phyloP scores from a whole-genome alignment of 2,113 vertebrate genomes.

The Semicossyphus pulcher region DNA sequence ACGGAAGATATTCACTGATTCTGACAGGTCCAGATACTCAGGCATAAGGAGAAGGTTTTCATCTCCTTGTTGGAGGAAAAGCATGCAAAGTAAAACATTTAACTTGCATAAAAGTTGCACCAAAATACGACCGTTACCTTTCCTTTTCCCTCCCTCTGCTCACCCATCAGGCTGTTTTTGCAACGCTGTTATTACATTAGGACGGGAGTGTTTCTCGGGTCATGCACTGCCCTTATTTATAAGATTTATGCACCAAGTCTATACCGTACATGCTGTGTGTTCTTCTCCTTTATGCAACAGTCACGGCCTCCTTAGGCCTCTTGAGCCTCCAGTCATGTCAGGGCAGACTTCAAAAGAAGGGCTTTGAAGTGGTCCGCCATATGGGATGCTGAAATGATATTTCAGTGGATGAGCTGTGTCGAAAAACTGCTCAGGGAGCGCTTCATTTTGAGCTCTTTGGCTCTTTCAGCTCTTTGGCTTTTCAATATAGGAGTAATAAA shows the following conservation, averaged over 20 bases:
- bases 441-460: slow-evolving; percentile 33
- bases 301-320: slow-evolving; percentile 37
- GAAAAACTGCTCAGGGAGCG: slow-evolving; percentile 12
- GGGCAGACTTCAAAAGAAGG: slow-evolving; percentile 59
- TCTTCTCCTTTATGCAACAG: slow-evolving; percentile 10
- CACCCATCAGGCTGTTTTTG: background rate
- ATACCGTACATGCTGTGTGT: slow-evolving; percentile 23
- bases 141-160: background rate
- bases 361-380: slow-evolving; percentile 59
- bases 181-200: slow-evolving; percentile 26
- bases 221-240: slow-evolving; percentile 9
- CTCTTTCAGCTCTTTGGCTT: slow-evolving; percentile 31
- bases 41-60: slow-evolving; percentile 11
- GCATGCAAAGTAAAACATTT: background rate
- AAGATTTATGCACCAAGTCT: slow-evolving; percentile 31
- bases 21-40: slow-evolving; percentile 5
- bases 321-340: slow-evolving; percentile 32
- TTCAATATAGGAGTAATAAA: slow-evolving; percentile 9
- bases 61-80: background rate
- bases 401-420: slow-evolving; percentile 6
- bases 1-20: background rate
- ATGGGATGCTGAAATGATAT: slow-evolving; percentile 52
- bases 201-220: slow-evolving; percentile 8
- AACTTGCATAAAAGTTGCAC: background rate
- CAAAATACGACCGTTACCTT: background rate